A percentile compares a stretch with the other conserved stretches of the same genome.
Evolutionary conservation across 2,888 invertebrate genomes (phyloP).

Genomic region (Drymonia ruficornis): DNA sequence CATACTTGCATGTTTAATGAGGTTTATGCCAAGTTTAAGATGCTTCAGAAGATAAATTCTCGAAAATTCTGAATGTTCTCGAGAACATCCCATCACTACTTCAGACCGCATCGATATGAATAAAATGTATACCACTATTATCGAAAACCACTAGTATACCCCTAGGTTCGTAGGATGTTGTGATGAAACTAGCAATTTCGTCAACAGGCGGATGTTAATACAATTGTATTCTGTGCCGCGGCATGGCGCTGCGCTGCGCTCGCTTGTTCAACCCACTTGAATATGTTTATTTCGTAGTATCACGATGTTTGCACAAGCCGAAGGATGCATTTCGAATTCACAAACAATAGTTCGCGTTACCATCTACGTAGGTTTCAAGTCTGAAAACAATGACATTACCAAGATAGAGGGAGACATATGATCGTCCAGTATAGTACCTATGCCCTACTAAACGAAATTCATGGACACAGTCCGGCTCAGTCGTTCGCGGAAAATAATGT

Average conservation of each 20-base stretch:
- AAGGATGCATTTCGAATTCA: conserved; percentile 27
- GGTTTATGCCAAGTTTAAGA: no score
- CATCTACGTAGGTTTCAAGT: conserved; percentile 14
- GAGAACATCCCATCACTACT: no score
- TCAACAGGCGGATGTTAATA: conserved; percentile 39
- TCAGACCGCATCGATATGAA: no score
- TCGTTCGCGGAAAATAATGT: no score
- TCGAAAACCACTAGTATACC: neutral
- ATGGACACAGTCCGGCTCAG: no score
- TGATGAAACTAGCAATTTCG: conserved; percentile 35
- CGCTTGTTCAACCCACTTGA: conserved; percentile 30
- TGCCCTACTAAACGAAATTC: no score
- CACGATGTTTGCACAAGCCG: conserved; percentile 27
- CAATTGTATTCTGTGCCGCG: conserved; percentile 28
- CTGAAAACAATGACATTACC: no score
- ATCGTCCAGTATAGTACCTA: no score
- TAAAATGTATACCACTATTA: neutral
- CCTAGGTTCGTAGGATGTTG: conserved; percentile 24
- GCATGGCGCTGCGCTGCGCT: conserved; percentile 9
- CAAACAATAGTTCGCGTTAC: conserved; percentile 15
- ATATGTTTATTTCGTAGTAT: conserved; percentile 29
- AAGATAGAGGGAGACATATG: no score
- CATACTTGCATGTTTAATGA: no score
- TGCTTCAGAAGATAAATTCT: no score
- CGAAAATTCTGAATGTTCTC: no score